Conservation (phyloP, 2,113 vertebrate species). For the Poecilia latipinna region DNA sequence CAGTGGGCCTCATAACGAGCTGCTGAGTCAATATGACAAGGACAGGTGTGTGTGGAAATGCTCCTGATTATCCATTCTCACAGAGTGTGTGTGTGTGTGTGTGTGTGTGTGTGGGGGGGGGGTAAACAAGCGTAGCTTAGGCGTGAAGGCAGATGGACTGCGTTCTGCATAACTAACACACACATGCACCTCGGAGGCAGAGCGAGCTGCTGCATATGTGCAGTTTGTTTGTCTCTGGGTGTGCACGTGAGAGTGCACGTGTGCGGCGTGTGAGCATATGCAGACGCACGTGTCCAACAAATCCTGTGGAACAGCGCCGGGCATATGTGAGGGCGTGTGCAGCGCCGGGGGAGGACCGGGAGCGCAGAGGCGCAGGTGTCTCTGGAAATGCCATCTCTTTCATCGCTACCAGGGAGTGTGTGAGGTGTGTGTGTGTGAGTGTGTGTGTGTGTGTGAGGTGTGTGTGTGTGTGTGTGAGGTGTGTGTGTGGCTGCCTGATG, state of each 20-base stretch:
- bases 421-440: neutral
- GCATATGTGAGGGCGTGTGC: constrained; percentile 20
- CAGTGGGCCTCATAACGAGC: constrained; percentile 25
- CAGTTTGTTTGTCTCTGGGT: neutral
- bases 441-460: neutral
- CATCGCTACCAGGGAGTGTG: neutral
- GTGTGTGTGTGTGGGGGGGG: neutral
- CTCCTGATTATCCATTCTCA: constrained; percentile 51
- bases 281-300: constrained; percentile 12
- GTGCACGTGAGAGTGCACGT: constrained; percentile 13
- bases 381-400: constrained; percentile 54
- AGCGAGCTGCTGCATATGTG: constrained; percentile 22
- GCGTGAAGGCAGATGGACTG: constrained; percentile 62
- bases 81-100: neutral
- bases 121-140: neutral
- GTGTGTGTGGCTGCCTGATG: constrained; percentile 8
- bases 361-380: constrained; percentile 62
- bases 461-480: neutral
- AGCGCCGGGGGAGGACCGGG: neutral
- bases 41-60: constrained; percentile 50
- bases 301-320: neutral
- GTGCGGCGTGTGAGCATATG: constrained; percentile 12
- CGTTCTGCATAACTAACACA: constrained; percentile 62
- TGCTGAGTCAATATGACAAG: constrained; percentile 33
- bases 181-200: constrained; percentile 35